Evolutionary conservation across 2,797 vertebrate species (phyloP).

Genomic region (Helicolenus hilgendorfi): DNA sequence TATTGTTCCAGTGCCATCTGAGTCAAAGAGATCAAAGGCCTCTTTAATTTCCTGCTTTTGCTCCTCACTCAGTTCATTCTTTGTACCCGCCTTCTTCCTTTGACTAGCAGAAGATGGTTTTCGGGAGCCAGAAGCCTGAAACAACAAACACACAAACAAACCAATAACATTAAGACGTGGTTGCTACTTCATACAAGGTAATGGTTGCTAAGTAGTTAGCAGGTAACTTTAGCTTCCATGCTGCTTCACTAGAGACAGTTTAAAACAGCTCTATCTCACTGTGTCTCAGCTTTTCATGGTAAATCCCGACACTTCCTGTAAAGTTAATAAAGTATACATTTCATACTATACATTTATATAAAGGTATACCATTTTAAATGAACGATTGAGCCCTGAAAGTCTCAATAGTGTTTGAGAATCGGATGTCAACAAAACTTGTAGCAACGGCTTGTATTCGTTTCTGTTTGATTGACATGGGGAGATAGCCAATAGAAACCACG

Average conservation of each 20-base stretch:
- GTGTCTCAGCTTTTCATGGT: background rate
- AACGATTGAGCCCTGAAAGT: background rate
- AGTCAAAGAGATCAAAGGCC: slow-evolving; percentile 96
- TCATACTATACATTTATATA: background rate
- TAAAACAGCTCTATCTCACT: background rate
- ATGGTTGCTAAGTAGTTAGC: too few species aligned
- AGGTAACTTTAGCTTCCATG: slow-evolving; percentile 29
- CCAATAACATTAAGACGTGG: too few species aligned
- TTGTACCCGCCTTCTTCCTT: slow-evolving; percentile 89
- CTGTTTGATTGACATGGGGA: slow-evolving; percentile 23
- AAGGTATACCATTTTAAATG: slow-evolving; percentile 64
- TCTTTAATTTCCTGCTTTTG: slow-evolving; percentile 97
- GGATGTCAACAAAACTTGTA: slow-evolving; percentile 68
- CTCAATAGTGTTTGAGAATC: background rate
- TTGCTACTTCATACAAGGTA: too few species aligned
- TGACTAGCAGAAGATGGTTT: slow-evolving; percentile 84
- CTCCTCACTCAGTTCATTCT: slow-evolving; percentile 93
- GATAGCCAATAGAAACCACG: slow-evolving; percentile 51
- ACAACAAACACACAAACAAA: background rate
- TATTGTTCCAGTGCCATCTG: slow-evolving; percentile 94
- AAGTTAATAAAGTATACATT: background rate
- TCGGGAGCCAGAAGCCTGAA: slow-evolving; percentile 90
- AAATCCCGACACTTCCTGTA: background rate
- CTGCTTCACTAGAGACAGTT: background rate
- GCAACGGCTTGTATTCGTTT: slow-evolving; percentile 4